Conservation (phyloP, 2,797 vertebrate genomes). For the Synanceia verrucosa region DNA sequence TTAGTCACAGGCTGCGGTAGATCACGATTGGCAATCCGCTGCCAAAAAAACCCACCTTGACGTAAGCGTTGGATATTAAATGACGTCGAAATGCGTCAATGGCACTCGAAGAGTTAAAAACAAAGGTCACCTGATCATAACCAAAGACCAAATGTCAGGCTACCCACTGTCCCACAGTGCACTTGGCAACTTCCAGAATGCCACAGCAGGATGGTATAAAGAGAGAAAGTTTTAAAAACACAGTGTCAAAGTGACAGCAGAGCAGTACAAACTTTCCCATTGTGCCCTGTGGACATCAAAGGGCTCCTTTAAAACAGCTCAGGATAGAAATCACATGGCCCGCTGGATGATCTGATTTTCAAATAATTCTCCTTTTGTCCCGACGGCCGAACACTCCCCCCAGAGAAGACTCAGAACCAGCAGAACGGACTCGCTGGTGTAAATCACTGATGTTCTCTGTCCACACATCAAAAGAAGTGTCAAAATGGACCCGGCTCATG, state of each 20-base stretch:
- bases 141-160: constrained; percentile 32
- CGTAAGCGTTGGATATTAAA: no score
- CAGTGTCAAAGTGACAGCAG: constrained; percentile 45
- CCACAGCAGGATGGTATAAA: constrained; percentile 45
- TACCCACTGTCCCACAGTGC: constrained; percentile 46
- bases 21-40: no score
- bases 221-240: constrained; percentile 42
- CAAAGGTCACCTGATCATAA: neutral
- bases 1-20: no score
- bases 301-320: constrained; percentile 42
- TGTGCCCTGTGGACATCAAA: constrained; percentile 63
- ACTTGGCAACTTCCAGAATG: constrained; percentile 53
- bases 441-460: constrained; percentile 37
- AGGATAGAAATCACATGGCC: constrained; percentile 56
- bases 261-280: constrained; percentile 57
- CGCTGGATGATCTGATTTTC: constrained; percentile 58
- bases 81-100: no score
- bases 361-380: constrained; percentile 68
- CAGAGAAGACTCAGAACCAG: constrained; percentile 60
- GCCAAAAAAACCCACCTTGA: no score
- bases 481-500: constrained; percentile 50
- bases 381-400: constrained; percentile 29
- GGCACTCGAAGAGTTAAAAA: no score
- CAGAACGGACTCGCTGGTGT: constrained; percentile 39
- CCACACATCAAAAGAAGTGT: constrained; percentile 73